Evolutionary conservation across 2,797 vertebrate genomes (phyloP).

Genomic region (Iguana delicatissima): DNA sequence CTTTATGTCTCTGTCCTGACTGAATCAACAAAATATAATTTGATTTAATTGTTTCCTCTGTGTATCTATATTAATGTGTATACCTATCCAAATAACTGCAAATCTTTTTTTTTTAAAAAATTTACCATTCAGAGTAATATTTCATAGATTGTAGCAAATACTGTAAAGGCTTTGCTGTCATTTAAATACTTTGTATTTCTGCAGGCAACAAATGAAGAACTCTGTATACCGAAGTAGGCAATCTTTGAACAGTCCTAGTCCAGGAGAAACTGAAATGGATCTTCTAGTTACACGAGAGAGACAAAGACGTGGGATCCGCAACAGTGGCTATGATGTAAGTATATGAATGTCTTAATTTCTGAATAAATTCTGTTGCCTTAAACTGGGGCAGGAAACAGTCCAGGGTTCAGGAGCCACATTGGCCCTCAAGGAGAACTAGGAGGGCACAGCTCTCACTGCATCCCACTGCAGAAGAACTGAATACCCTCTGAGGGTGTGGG

Average conservation of each 20-base stretch:
- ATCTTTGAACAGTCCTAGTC: conserved; percentile 96
- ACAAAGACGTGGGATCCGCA: conserved; percentile 94
- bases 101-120: too few relatives aligned
- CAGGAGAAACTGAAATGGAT: conserved; percentile 98
- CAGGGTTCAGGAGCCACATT: too few relatives aligned
- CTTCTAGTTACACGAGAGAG: conserved; percentile 96
- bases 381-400: not conserved
- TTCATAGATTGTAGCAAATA: not conserved
- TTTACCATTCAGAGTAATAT: conserved; percentile 10
- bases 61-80: too few relatives aligned
- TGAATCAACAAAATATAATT: not conserved
- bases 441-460: too few relatives aligned
- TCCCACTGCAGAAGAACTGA: too few relatives aligned
- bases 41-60: not conserved
- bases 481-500: too few relatives aligned
- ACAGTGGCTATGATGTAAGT: conserved; percentile 99
- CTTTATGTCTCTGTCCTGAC: not conserved
- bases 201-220: conserved; percentile 90
- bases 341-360: not conserved
- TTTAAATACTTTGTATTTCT: conserved; percentile 63
- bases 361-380: conserved; percentile 7
- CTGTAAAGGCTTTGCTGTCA: not conserved
- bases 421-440: too few relatives aligned
- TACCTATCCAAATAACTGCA: not conserved
- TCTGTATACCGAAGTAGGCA: conserved; percentile 94